phyloP scores from a whole-genome alignment of 2,113 vertebrate species.

The Tringa solitaria region DNA sequence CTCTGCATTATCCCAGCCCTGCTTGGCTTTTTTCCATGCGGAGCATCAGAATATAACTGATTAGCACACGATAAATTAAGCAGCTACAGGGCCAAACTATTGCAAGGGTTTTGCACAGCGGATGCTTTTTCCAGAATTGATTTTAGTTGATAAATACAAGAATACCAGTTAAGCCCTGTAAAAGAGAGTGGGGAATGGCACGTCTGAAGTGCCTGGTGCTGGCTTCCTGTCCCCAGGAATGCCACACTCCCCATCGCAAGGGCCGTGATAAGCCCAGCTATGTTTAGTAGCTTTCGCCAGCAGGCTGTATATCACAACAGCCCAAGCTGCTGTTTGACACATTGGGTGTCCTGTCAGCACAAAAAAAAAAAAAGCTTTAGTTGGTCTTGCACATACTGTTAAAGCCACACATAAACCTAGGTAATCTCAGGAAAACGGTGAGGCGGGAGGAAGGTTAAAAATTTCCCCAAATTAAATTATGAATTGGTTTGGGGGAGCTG shows the following conservation, averaged over 20 bases:
- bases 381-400: neutral
- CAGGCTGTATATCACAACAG: constrained; percentile 4
- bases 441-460: neutral
- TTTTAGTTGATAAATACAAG: neutral
- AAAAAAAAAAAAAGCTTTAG: neutral
- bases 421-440: neutral
- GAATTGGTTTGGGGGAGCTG: neutral
- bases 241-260: constrained; percentile 57
- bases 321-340: constrained; percentile 53
- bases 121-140: neutral
- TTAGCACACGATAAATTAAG: neutral
- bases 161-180: neutral
- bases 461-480: neutral
- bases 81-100: neutral
- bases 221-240: constrained; percentile 63
- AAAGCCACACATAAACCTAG: neutral
- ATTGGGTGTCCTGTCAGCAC: constrained; percentile 64
- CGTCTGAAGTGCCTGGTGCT: constrained; percentile 15
- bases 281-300: constrained; percentile 43
- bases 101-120: neutral
- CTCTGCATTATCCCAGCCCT: neutral
- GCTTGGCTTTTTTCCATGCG: neutral
- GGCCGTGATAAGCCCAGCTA: constrained; percentile 51
- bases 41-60: neutral
- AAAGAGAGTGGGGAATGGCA: constrained; percentile 47